These are phyloP conservation scores for Xenops minutus DNA, from an alignment of 2,797 vertebrate genomes.

Conservation along the genomic window DNA sequence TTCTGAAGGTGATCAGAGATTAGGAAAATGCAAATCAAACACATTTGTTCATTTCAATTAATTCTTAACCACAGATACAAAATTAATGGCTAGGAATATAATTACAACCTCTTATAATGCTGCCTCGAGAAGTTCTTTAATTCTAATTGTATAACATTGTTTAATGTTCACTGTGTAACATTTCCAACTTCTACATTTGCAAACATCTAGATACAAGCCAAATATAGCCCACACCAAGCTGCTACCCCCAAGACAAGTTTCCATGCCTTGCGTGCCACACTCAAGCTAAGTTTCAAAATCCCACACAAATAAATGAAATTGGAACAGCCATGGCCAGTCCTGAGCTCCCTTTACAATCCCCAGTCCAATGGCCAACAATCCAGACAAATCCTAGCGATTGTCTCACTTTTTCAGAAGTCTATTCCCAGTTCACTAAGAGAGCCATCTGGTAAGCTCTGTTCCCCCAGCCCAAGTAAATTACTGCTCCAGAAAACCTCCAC, in stretches of 20 bases:
- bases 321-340: not conserved
- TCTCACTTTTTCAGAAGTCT: not conserved
- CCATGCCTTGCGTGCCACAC: not conserved
- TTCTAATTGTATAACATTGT: not conserved
- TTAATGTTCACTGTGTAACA: not conserved
- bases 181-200: not conserved
- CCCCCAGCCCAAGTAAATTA: not conserved
- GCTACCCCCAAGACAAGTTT: not conserved
- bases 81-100: not conserved
- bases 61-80: not conserved
- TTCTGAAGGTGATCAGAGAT: not conserved
- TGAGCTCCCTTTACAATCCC: not conserved
- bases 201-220: not conserved
- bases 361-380: not conserved
- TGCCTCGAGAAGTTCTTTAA: not conserved
- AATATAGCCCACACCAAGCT: not conserved
- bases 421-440: rapidly evolving
- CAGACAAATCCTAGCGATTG: not conserved
- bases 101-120: not conserved
- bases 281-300: not conserved
- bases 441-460: not conserved
- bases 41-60: not conserved
- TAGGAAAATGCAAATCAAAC: not conserved
- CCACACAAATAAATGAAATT: not conserved
- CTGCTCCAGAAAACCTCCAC: not conserved